These are phyloP conservation scores for Microcebus murinus DNA, from an alignment of 2,113 vertebrate species.

Conservation along the genomic window DNA sequence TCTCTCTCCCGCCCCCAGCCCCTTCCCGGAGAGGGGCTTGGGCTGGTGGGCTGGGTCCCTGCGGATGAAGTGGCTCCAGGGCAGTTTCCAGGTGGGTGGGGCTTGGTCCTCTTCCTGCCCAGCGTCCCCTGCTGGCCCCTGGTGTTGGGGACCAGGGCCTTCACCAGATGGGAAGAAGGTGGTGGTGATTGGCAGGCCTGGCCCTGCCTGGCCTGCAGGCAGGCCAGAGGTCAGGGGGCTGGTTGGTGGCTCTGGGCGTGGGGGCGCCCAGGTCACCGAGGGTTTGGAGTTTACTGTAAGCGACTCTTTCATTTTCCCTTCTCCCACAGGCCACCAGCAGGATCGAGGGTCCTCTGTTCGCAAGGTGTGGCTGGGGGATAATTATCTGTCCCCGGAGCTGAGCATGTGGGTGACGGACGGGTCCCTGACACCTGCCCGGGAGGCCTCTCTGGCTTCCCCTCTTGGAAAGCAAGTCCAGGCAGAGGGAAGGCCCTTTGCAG, in stretches of 20 bases:
- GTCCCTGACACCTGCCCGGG: neutral
- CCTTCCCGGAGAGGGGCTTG: neutral
- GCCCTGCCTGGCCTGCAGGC: neutral
- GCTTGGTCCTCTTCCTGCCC: neutral
- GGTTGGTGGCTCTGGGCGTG: neutral
- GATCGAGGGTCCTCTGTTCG: neutral
- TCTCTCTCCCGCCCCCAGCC: neutral
- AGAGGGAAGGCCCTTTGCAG: fast-evolving
- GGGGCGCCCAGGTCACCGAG: fast-evolving
- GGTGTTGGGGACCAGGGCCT: neutral
- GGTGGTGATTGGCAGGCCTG: neutral
- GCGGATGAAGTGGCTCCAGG: neutral
- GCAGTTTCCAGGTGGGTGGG: neutral
- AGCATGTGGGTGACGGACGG: neutral
- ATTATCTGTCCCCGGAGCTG: neutral
- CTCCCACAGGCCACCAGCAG: neutral
- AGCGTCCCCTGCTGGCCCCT: neutral
- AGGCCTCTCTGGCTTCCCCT: neutral
- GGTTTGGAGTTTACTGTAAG: neutral
- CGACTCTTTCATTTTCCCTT: neutral
- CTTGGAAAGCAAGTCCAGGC: neutral
- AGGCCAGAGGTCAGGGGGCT: conserved; percentile 6
- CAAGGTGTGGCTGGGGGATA: neutral
- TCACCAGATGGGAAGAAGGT: neutral
- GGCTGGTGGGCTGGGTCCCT: neutral